Conservation (phyloP, 2,797 vertebrate species). For the Staurois parvus region DNA sequence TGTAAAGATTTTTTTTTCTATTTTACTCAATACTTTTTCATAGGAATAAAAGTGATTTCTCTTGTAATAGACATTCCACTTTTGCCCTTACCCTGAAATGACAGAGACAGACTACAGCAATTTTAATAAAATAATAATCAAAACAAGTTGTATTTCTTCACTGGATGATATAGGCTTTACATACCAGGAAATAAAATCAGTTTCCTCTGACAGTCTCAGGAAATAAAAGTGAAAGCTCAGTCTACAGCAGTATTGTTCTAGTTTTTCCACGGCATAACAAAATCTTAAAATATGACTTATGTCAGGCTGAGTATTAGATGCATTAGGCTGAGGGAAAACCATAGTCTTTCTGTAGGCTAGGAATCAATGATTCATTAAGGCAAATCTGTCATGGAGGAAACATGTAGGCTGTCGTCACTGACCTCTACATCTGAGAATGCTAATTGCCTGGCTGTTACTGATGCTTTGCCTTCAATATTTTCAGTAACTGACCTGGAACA, state of each 20-base stretch:
- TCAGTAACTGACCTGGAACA: too few species aligned
- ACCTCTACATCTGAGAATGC: too few species aligned
- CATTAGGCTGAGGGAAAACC: too few species aligned
- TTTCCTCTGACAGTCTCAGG: background rate
- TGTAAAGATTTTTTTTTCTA: conserved; percentile 12
- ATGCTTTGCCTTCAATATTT: too few species aligned
- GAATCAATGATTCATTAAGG: too few species aligned
- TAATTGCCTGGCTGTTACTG: too few species aligned
- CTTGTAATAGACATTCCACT: conserved; percentile 7
- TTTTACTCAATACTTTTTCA: conserved; percentile 32
- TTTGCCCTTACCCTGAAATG: conserved; percentile 8
- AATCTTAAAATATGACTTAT: background rate
- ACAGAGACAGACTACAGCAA: background rate
- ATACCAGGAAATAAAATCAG: background rate
- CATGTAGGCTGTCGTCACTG: too few species aligned
- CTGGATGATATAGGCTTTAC: background rate
- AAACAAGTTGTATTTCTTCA: conserved; percentile 13
- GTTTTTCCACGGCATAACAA: background rate
- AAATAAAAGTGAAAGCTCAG: background rate
- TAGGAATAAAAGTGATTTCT: conserved; percentile 27
- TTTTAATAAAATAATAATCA: conserved; percentile 24
- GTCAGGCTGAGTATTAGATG: background rate
- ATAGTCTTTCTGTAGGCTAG: too few species aligned
- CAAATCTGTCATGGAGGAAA: too few species aligned
- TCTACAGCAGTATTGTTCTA: background rate